These are phyloP conservation scores for Morone saxatilis DNA, from an alignment of 2,113 vertebrate species.

Conservation along the genomic window DNA sequence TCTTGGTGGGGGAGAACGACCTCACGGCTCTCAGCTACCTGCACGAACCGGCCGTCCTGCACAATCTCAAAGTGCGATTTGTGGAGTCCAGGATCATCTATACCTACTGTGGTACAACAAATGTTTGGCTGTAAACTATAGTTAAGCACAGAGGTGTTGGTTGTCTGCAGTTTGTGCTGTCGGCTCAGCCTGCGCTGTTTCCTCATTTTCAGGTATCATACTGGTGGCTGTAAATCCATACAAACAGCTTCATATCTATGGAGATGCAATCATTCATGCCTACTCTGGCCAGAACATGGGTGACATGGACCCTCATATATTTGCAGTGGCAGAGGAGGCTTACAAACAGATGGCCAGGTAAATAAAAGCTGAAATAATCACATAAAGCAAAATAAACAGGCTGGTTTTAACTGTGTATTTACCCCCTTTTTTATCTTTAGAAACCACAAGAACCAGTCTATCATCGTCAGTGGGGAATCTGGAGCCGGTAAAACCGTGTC, in stretches of 20 bases:
- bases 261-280: slow-evolving; percentile 96
- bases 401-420: neutral
- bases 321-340: slow-evolving; percentile 97
- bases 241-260: slow-evolving; percentile 93
- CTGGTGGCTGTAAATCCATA: slow-evolving; percentile 98
- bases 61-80: slow-evolving; percentile 96
- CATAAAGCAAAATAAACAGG: neutral
- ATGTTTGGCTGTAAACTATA: neutral
- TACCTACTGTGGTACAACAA: slow-evolving; percentile 92
- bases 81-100: slow-evolving; percentile 97
- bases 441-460: slow-evolving; percentile 95
- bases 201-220: slow-evolving; percentile 90
- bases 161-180: neutral
- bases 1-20: slow-evolving; percentile 98
- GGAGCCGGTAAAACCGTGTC: slow-evolving; percentile 98
- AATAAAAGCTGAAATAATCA: slow-evolving; percentile 56
- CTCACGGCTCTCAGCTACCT: slow-evolving; percentile 98
- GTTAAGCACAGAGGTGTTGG: neutral
- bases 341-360: slow-evolving; percentile 99
- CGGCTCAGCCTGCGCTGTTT: slow-evolving; percentile 33
- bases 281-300: slow-evolving; percentile 98
- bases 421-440: slow-evolving; percentile 71
- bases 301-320: slow-evolving; percentile 99
- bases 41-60: slow-evolving; percentile 95
- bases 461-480: slow-evolving; percentile 98